These are phyloP conservation scores for Tragelaphus imberbis DNA, from an alignment of 2,113 vertebrate species.

Conservation along the genomic window DNA sequence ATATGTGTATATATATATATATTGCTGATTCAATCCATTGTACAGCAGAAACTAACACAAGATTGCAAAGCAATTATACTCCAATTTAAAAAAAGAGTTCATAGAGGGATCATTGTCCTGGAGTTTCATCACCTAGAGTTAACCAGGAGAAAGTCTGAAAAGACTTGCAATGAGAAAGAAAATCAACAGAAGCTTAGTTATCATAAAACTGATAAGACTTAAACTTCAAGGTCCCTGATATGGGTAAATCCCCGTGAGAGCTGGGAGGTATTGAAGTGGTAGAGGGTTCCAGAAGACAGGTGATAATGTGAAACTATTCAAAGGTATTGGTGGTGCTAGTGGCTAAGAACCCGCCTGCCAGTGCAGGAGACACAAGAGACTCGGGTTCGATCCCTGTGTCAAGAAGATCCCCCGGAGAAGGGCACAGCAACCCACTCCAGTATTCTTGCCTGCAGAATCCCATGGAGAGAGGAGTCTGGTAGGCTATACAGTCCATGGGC, in stretches of 20 bases:
- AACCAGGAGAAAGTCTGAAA: background rate
- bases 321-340: background rate
- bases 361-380: background rate
- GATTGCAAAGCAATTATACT: background rate
- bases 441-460: background rate
- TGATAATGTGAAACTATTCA: background rate
- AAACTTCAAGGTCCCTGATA: background rate
- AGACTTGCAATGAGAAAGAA: background rate
- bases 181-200: background rate
- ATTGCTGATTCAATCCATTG: background rate
- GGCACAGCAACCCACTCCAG: background rate
- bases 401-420: background rate
- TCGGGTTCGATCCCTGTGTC: background rate
- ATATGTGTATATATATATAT: too few relatives aligned
- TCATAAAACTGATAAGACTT: background rate
- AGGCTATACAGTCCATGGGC: background rate
- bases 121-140: background rate
- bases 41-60: background rate
- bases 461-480: background rate
- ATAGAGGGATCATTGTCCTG: background rate
- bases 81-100: background rate
- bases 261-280: background rate
- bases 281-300: background rate
- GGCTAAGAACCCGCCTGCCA: background rate
- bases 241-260: background rate